Conservation (phyloP, 1,140 invertebrate species). For the Leptinotarsa lineolata region DNA sequence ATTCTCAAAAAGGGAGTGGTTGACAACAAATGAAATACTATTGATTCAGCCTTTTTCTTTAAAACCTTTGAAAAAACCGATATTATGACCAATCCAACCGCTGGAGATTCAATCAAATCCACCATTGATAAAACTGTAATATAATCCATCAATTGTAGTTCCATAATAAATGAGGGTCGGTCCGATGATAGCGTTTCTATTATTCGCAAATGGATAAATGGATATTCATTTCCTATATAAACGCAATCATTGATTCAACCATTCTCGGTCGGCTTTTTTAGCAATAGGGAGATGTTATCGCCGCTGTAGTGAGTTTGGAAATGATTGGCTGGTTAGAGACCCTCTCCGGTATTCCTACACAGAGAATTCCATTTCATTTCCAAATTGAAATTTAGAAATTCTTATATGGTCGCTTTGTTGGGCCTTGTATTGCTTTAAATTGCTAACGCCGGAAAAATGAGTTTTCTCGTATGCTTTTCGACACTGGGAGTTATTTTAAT, state of each 20-base stretch:
- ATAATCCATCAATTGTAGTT: constrained; percentile 30
- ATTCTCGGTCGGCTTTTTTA: constrained; percentile 38
- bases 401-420: constrained; percentile 36
- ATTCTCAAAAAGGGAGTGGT: too few relatives aligned
- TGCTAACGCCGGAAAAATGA: constrained; percentile 34
- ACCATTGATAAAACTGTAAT: constrained; percentile 17
- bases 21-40: too few relatives aligned
- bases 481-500: constrained; percentile 33
- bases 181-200: constrained; percentile 42
- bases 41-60: too few relatives aligned
- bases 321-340: constrained; percentile 44
- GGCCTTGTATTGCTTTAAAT: constrained; percentile 32
- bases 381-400: constrained; percentile 47
- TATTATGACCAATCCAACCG: too few relatives aligned
- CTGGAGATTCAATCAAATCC: too few relatives aligned
- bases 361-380: constrained; percentile 45
- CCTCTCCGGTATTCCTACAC: constrained; percentile 33
- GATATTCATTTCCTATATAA: constrained; percentile 48
- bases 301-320: constrained; percentile 36
- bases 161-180: constrained; percentile 34
- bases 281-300: constrained; percentile 43
- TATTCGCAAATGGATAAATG: constrained; percentile 38
- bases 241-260: constrained; percentile 44
- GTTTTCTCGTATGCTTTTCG: constrained; percentile 17
- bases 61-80: too few relatives aligned